Conservation (phyloP, 2,113 vertebrate species). For the Cryptotis parvus region DNA sequence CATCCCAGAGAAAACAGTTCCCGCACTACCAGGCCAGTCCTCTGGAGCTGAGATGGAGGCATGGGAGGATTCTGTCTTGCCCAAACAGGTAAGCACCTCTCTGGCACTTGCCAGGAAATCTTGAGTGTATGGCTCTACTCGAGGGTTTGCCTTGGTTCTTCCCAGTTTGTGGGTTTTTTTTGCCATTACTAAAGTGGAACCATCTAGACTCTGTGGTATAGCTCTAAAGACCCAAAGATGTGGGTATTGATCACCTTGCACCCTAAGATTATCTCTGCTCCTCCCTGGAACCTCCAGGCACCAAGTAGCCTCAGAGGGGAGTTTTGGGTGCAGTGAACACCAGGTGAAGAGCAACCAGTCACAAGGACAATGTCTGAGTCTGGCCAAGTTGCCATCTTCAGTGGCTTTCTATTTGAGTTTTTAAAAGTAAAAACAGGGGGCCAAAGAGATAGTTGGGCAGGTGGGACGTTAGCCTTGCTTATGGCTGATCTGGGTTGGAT, state of each 20-base stretch:
- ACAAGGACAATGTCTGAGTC: neutral
- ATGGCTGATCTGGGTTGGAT: no score
- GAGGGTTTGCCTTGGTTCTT: neutral
- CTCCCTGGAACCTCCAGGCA: fast-evolving
- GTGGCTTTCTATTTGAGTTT: neutral
- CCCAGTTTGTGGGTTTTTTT: neutral
- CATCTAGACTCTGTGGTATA: no score
- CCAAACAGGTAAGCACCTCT: neutral
- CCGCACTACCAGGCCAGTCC: neutral
- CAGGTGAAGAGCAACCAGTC: neutral
- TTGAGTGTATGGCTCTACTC: neutral
- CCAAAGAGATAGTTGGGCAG: no score
- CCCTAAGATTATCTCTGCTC: neutral
- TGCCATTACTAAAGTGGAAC: neutral
- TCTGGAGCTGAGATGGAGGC: constrained; percentile 25
- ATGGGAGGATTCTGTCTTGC: constrained; percentile 39
- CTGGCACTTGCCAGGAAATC: neutral
- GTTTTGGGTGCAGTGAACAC: neutral
- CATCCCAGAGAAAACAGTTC: neutral
- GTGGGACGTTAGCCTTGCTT: no score
- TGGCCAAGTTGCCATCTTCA: neutral
- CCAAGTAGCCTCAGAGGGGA: neutral
- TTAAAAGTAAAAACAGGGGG: neutral
- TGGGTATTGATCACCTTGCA: fast-evolving
- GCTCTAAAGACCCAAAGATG: no score